Base-by-base conservation (phyloP, 2,113 vertebrate species). In the Myotis davidii region DNA sequence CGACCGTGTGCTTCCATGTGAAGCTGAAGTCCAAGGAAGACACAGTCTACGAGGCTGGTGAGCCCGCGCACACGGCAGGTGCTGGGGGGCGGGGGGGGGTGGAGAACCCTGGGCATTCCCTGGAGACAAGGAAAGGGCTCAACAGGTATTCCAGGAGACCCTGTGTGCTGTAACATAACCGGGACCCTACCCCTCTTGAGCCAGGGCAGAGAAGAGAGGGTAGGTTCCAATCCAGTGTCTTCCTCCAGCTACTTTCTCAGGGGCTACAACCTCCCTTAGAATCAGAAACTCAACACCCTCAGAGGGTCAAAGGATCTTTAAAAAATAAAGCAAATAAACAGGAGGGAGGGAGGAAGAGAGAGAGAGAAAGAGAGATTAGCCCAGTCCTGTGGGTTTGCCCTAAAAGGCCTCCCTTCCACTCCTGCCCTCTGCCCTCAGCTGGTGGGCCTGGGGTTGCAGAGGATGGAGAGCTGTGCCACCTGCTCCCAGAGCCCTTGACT, bases 1-100 rank as follows among this genome's bases (percentile, higher is more conserved):
- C 98, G 13, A 98, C 90, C 0, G 98, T 99, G 91, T 99, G 99
- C 94, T 99, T 99, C 92, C 37, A 88, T 89, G 99, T 98, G 90
- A 98, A 45, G 2, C 76, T 99, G 50, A 99, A 99, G 95, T 99
- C 99, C 10, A 98, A 99, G 77, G 98, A 98, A 92, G 88, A 97
- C 42, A 39, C 0, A 0, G 0, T 88, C 21, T 97, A 98, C 25
- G 86, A 94, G 95, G 97, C 98, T 86, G 98, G 99, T 99, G 98
- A 99, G 98, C 96, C 45, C 85, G 14, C n/a, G 34, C 17, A 14
- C 11, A 14, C 0, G 42, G n/a, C 29, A 69, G 65, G 37, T 3
- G 21, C 79, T 42, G 50, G 59, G 0, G 42, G 34, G 12, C 29
- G 6, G 88, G 21, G 34, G 45, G 21, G 54, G 54, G 4, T 6